Percentiles rank a stretch among this genome's conserved stretches.
Conservation (phyloP, 1,140 invertebrate species). For the Chymomyza costata region DNA sequence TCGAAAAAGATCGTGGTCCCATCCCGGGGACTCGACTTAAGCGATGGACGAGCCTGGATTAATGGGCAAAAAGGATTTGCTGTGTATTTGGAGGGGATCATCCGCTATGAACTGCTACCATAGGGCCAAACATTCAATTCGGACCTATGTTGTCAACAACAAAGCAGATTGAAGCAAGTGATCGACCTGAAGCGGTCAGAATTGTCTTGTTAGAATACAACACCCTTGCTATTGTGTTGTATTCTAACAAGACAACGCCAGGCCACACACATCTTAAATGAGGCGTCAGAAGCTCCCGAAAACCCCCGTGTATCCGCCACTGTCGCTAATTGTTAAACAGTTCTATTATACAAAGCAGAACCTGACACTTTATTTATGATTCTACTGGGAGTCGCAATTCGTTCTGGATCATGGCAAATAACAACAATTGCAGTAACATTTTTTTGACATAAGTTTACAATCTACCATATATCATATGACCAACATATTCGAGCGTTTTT, state of each 20-base stretch:
- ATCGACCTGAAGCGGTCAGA: conserved; percentile 56
- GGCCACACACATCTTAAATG: conserved; percentile 58
- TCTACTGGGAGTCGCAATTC: too few species aligned
- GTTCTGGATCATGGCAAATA: too few species aligned
- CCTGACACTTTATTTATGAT: too few species aligned
- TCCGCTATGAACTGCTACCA: conserved; percentile 58
- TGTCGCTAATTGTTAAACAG: too few species aligned
- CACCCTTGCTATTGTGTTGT: conserved; percentile 37
- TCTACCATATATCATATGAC: too few species aligned
- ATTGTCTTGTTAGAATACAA: conserved; percentile 61
- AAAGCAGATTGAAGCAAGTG: conserved; percentile 52
- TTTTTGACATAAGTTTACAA: too few species aligned
- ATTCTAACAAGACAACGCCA: conserved; percentile 70
- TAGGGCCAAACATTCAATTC: conserved; percentile 42
- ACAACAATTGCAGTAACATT: too few species aligned
- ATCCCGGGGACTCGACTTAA: conserved; percentile 34
- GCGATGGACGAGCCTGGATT: conserved; percentile 27
- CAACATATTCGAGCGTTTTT: too few species aligned
- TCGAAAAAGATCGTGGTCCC: conserved; percentile 44
- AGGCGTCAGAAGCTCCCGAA: conserved; percentile 64
- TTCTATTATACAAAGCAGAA: too few species aligned
- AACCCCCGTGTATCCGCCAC: too few species aligned
- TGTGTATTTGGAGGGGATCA: conserved; percentile 49
- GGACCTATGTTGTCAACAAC: conserved; percentile 54
- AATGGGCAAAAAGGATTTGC: conserved; percentile 41